Conservation (phyloP, 2,113 vertebrate genomes). For the Cygnus buccinator region DNA sequence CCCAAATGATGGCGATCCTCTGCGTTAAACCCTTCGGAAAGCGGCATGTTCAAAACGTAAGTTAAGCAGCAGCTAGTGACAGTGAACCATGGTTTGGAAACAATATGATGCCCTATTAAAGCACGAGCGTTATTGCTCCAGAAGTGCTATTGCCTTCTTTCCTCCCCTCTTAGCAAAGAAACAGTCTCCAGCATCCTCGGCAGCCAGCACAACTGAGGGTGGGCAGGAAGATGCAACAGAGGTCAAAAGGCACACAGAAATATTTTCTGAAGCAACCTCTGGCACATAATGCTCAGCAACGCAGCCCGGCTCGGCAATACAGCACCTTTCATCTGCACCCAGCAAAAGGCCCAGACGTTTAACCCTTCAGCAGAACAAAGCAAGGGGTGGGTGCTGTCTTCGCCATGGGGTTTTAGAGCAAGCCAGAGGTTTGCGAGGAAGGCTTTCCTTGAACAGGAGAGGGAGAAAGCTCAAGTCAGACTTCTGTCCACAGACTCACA, state of each 20-base stretch:
- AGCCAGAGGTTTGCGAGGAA: background rate
- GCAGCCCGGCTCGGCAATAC: background rate
- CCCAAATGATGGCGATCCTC: background rate
- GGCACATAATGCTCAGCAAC: background rate
- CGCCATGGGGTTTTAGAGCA: background rate
- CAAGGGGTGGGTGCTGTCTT: background rate
- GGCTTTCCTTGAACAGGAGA: background rate
- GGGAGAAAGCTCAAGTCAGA: background rate
- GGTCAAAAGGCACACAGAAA: background rate
- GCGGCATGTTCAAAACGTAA: background rate
- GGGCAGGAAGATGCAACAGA: background rate
- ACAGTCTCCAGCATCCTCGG: background rate
- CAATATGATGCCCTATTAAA: background rate
- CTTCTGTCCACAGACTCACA: background rate
- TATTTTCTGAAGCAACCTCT: background rate
- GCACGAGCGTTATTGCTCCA: background rate
- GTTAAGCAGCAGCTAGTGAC: background rate
- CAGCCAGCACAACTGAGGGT: background rate
- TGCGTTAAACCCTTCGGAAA: background rate
- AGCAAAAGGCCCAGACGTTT: slow-evolving; percentile 17
- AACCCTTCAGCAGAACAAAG: slow-evolving; percentile 23
- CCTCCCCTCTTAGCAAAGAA: background rate
- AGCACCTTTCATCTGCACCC: background rate
- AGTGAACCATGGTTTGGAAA: background rate
- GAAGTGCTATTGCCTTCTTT: background rate